These are phyloP conservation scores for Andrena minutula DNA, from an alignment of 2,888 invertebrate species.

Conservation along the genomic window DNA sequence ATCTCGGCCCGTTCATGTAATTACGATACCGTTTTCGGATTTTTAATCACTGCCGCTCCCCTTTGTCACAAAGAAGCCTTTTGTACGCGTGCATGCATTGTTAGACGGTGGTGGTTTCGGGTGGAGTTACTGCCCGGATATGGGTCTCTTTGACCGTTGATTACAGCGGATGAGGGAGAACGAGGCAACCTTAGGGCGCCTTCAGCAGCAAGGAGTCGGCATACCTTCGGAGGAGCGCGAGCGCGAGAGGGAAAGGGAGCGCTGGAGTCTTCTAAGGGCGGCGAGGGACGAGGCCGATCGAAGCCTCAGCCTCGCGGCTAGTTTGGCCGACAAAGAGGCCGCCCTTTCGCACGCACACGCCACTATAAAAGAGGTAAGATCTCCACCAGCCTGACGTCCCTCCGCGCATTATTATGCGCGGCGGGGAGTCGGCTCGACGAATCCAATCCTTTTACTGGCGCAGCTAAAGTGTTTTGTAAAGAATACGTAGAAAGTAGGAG, in stretches of 20 bases:
- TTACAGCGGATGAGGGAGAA: conserved; percentile 91
- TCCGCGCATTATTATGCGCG: conserved; percentile 14
- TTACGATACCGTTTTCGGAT: neutral
- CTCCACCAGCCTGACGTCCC: neutral
- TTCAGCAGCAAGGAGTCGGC: conserved; percentile 94
- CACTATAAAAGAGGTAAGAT: conserved; percentile 91
- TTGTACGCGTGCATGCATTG: conserved; percentile 54
- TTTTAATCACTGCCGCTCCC: conserved; percentile 16
- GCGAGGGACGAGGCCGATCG: conserved; percentile 96
- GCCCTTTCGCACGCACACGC: conserved; percentile 94
- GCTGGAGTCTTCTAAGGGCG: conserved; percentile 94
- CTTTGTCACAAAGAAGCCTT: conserved; percentile 3
- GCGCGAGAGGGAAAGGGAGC: conserved; percentile 93
- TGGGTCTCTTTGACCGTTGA: conserved; percentile 81
- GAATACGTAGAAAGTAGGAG: neutral
- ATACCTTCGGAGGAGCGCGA: conserved; percentile 94
- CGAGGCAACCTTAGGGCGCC: conserved; percentile 91
- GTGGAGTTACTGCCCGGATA: conserved; percentile 83
- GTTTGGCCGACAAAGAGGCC: conserved; percentile 94
- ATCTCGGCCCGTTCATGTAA: conserved; percentile 1
- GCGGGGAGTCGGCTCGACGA: conserved; percentile 23
- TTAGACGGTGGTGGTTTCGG: conserved; percentile 78
- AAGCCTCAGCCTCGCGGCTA: conserved; percentile 93
- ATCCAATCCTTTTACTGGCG: conserved; percentile 23
- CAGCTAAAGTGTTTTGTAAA: conserved; percentile 27